Evolutionary conservation across 23 tunicate species (phyloP).

Genomic region (Diplosoma virens): DNA sequence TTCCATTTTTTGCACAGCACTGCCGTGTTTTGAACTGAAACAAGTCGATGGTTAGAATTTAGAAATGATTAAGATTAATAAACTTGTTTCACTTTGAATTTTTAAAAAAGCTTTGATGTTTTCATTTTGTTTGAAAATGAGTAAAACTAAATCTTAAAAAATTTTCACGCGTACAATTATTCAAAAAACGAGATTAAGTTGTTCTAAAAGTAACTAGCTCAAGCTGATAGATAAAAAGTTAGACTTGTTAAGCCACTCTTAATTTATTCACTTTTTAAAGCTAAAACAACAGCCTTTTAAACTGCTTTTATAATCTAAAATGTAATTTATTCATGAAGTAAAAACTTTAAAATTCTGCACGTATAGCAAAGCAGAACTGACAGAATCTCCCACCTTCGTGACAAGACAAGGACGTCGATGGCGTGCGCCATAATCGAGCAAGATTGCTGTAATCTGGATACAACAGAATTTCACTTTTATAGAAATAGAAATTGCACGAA

Average conservation of each 20-base stretch:
- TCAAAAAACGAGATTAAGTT: no score
- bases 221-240: not conserved
- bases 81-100: not conserved
- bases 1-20: not conserved
- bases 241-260: not conserved
- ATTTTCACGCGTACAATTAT: no score
- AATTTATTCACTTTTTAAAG: not conserved
- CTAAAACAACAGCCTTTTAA: not conserved
- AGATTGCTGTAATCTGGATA: slow-evolving; percentile 62
- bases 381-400: slow-evolving; percentile 37
- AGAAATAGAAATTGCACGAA: no score
- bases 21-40: slow-evolving; percentile 2
- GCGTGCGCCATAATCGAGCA: slow-evolving; percentile 84
- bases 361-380: not conserved
- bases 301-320: no score
- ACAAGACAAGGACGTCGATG: slow-evolving; percentile 48
- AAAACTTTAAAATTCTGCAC: no score
- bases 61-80: no score
- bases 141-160: no score
- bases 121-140: not conserved
- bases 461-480: no score
- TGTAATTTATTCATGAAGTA: no score
- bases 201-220: not conserved
- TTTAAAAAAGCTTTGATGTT: not conserved
- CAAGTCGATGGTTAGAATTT: not conserved